Conservation (phyloP, 2,113 vertebrate species). For the Potamarius usumacintae region DNA sequence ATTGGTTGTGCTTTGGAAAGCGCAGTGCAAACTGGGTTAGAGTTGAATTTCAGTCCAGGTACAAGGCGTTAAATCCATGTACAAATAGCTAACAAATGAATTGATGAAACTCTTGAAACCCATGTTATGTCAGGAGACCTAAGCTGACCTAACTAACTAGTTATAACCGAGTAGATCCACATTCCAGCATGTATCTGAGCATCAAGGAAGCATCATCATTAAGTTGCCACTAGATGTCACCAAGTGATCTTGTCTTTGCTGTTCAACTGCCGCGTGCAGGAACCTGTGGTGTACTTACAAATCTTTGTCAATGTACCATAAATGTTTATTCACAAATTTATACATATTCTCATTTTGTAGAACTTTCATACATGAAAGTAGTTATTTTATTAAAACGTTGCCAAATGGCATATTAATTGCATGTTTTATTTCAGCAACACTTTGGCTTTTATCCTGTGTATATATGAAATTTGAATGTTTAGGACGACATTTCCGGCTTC, state of each 20-base stretch:
- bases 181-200: background rate
- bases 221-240: conserved; percentile 58
- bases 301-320: background rate
- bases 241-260: conserved; percentile 39
- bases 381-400: background rate
- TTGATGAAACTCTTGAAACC: background rate
- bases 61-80: background rate
- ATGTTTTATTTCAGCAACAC: background rate
- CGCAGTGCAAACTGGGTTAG: background rate
- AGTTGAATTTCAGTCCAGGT: too few relatives aligned
- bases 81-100: background rate
- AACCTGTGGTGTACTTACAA: background rate
- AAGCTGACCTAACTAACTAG: background rate
- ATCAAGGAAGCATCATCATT: background rate
- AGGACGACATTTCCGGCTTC: background rate
- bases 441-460: background rate
- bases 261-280: background rate
- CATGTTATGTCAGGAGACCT: background rate
- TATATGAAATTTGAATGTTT: background rate
- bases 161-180: background rate
- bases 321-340: background rate
- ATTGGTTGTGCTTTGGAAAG: background rate
- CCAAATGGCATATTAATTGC: background rate
- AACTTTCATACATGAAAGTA: background rate
- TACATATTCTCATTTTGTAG: background rate